Evolutionary conservation across 1,140 invertebrate genomes (phyloP), one percentile per base, ranked within the genome.

Genomic region (Drosophila fuyamai): DNA sequence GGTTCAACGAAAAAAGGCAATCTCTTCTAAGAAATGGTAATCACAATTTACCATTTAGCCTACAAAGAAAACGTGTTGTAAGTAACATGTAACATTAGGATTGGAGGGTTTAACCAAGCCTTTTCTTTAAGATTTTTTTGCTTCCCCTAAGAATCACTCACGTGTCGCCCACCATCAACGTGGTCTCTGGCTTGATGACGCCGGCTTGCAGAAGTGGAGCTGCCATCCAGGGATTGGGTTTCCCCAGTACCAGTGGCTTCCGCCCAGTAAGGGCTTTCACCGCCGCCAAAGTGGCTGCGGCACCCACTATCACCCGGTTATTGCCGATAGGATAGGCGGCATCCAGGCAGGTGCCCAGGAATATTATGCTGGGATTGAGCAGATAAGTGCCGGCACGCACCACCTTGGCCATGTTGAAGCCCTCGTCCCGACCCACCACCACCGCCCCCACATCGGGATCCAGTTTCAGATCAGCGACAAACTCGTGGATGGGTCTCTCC

Each of bases 111-210:
- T 23, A 23, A 43, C 2, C n/a, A 9, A 14, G 41, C 40, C n/a
- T 41, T 5, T 41, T 41, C 13, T 1, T 57, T 10, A n/a, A 5
- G 0, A 10, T 0, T 16, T 35, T 0, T 46, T 6, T 3, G 9
- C 27, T 8, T 18, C 5, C 16, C 0, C 18, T 23, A 23, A 41
- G 4, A 4, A 14, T 10, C 9, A 74, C 84, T 60, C 23, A 89
- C 84, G 81, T 90, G 40, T 89, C 84, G 9, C 84, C 84, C 32
- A 89, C 66, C 77, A 89, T 79, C 0, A 89, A 61, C 14, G 84
- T 89, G 10, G 51, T 90, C 7, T 72, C 60, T 10, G 85, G 85
- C 50, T 90, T 62, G 0, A 89, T 67, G 0, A 50, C 1, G 0
- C 53, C 74, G 8, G 35, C 27, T 4, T 29, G 16, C 0, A 44